Base-by-base conservation (phyloP, 2,888 invertebrate genomes). In the Drosophila subquinaria region DNA sequence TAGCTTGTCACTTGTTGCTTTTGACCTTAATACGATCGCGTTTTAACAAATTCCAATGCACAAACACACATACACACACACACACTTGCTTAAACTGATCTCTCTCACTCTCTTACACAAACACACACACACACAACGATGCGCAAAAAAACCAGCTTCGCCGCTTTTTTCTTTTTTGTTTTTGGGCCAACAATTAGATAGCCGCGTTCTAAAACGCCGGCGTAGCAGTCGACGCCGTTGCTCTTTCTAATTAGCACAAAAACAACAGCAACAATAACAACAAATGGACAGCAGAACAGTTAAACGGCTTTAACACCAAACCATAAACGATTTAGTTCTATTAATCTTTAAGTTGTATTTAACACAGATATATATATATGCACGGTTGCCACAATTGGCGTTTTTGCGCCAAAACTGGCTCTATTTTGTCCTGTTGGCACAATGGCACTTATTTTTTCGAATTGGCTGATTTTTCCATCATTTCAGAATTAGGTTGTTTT, bases 21-120 rank as follows among this genome's bases (percentile, higher is more conserved):
- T 57, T 86, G 87, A 82, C 87, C 84, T 86, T 84, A 84, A 88
- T 83, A 76, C 60, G 72, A 47, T 76, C 65, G 73, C 62, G 62
- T 76, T 80, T 80, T 69, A 79, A 76, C 81, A 83, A 82, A 86
- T 86, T 86, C 84, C 83, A 88, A 86, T 83, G 72, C 87, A 82
- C 71, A 67, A 67, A 47, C 56, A 69, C 61, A 64, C 64, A 67
- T 57, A 76, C 17, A 17, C 17, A 17, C 60, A 62, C 57, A 70
- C 36, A 59, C 63, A 66, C 59, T 56, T 48, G 20, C 59, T 35
- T 60, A 51, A 51, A 63, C 42, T 50, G 23, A 40, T 61, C 42
- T 61, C 50, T 60, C 59, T 61, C 35, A 43, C 51, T 42, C 61
- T 61, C 42, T 30, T 35, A 64, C 51, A 51, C 61, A 43, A 48